Evolutionary conservation across 1,140 invertebrate species (phyloP), one percentile per base, ranked within the genome.

Genomic region (Pseudomyrmex gracilis): DNA sequence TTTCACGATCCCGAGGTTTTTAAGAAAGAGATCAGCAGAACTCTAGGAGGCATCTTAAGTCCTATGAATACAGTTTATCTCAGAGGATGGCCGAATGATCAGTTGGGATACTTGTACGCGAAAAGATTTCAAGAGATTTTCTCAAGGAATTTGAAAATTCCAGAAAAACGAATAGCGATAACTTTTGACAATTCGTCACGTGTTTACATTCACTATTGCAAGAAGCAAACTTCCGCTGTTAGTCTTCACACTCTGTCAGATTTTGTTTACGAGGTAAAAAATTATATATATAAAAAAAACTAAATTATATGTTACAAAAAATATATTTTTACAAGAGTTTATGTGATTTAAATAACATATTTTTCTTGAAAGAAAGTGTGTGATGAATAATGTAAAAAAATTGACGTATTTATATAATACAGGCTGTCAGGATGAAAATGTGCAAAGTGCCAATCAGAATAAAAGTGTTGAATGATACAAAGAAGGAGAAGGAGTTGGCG

Each of bases 61-160:
- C 98, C 98, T 0, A 95, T 95, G 49, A 96, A 94, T 34, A 98
- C 98, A 0, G 97, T 99, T 1, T 97, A 96, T 92, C 95, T 98
- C 93, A 90, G 96, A 94, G 95, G 97, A 34, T 95, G 97, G 90
- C 96, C 97, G 24, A 82, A 93, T 0, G 94, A 96, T 1, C 96
- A 97, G 88, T 97, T 98, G 22, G 97, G 96, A 9, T 92, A 95
- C 53, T 89, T 98, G 10, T 99, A 98, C 89, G 93, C 95, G 0
- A 90, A 95, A 13, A 90, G 92, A 5, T 95, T 97, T 45, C 96
- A 96, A 87, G 92, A 95, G 0, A 74, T 95, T 0, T 95, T 97
- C 7, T 68, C 83, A 9, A 83, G 90, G 34, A 95, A 92, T 67
- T 92, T 89, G 80, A 94, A 88, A 64, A 89, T 84, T 0, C 71